Percentiles rank a stretch among this genome's conserved stretches.
Evolutionary conservation across 2,888 invertebrate species (phyloP).

Genomic region (Tachina lurida): DNA sequence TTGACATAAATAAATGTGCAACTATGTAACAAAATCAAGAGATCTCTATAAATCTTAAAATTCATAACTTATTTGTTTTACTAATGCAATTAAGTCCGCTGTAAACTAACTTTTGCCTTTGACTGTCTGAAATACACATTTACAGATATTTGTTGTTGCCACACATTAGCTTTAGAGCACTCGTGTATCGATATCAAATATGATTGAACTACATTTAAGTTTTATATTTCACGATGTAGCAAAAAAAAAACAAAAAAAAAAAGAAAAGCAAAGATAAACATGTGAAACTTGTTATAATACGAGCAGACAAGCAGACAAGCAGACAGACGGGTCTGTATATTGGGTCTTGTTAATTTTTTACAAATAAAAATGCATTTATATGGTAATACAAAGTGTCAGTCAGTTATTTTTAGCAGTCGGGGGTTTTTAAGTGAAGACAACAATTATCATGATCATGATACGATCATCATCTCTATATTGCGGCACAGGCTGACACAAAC

Average conservation of each 20-base stretch:
- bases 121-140: conserved; percentile 20
- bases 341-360: conserved; percentile 26
- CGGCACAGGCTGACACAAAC: conserved; percentile 11
- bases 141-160: background rate
- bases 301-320: background rate
- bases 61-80: background rate
- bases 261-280: background rate
- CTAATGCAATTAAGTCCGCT: background rate
- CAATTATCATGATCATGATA: conserved; percentile 36
- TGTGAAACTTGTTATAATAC: conserved; percentile 41
- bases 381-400: conserved; percentile 52
- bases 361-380: conserved; percentile 38
- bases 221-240: conserved; percentile 33
- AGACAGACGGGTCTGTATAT: conserved; percentile 11
- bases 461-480: conserved; percentile 41
- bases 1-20: too few relatives aligned
- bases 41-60: too few relatives aligned
- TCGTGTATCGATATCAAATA: conserved; percentile 43
- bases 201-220: conserved; percentile 58
- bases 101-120: background rate
- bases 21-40: too few relatives aligned
- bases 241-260: too few relatives aligned
- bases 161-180: background rate
- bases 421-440: conserved; percentile 4
- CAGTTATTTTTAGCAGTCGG: conserved; percentile 19